Conservation (phyloP, 1,140 invertebrate species). For the Diplogasteroides magnus region DNA sequence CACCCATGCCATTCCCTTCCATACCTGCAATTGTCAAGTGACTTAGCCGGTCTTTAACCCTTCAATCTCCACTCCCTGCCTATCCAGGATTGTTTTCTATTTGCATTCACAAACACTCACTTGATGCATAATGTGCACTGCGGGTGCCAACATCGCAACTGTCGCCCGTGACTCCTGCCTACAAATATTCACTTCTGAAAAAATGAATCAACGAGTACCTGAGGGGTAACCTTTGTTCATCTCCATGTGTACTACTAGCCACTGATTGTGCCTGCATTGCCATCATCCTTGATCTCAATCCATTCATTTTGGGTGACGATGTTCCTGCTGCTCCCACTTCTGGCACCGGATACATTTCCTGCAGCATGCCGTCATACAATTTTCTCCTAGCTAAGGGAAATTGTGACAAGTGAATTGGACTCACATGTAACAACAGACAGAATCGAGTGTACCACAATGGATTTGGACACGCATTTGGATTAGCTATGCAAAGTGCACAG, state of each 20-base stretch:
- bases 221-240: slow-evolving; percentile 19
- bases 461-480: slow-evolving; percentile 52
- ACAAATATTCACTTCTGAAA: no score
- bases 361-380: not conserved
- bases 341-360: slow-evolving; percentile 52
- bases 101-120: no score
- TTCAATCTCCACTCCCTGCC: not conserved
- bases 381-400: not conserved
- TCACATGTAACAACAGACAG: slow-evolving; percentile 50
- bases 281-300: slow-evolving; percentile 49
- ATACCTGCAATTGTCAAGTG: slow-evolving; percentile 18
- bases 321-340: slow-evolving; percentile 36
- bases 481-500: slow-evolving; percentile 54
- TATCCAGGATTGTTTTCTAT: no score
- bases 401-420: slow-evolving; percentile 12
- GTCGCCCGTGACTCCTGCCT: slow-evolving; percentile 48
- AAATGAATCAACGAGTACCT: no score
- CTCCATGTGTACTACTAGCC: slow-evolving; percentile 28
- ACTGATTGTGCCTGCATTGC: slow-evolving; percentile 34
- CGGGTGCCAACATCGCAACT: slow-evolving; percentile 54
- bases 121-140: slow-evolving; percentile 55
- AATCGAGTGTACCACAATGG: slow-evolving; percentile 52
- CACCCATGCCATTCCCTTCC: slow-evolving; percentile 55
- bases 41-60: not conserved
- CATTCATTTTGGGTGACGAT: slow-evolving; percentile 51